Base-by-base conservation (phyloP, 2,113 vertebrate species). In the Scortum barcoo region DNA sequence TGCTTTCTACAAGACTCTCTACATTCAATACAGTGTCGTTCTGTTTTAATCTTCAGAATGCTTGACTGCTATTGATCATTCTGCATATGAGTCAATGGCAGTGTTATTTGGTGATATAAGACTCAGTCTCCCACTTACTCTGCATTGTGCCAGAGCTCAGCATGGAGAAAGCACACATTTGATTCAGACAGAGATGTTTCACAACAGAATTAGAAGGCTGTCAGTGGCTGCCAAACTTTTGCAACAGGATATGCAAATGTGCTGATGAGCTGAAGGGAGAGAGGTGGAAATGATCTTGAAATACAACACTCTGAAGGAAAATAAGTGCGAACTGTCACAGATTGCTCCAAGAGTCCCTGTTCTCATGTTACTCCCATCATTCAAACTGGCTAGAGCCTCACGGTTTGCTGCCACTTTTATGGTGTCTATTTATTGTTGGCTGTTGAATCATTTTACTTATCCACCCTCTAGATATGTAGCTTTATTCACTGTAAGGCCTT, bases 21-120 rank as follows among this genome's bases (percentile, higher is more conserved):
- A n/a, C n/a, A 67, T 66, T 82, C 69, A 66, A 48, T 72, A 24
- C 20, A 44, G n/a, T 50, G 44, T 38, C 26, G n/a, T 65, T 81
- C 60, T 53, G 66, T 84, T 78, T 84, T 70, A 78, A 76, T 86
- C 78, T 79, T 70, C 26, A 42, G 13, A 77, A 75, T 17, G 28
- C 76, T 65, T 70, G 50, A 86, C 73, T 86, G 83, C 46, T 84
- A 75, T 86, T 84, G 72, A 92, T 90, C 46, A 74, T 54, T 58
- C 65, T 74, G 38, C 60, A 46, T 75, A 76, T 89, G 85, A 88
- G 80, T 87, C 83, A 86, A 76, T 84, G 74, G 63, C 78, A 30
- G 82, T 84, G 73, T 86, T 84, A 78, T 89, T 73, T 72, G 78
- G 67, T 88, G 84, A 84, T 88, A 80, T 84, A 85, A 89, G 81